Conservation (phyloP, 2,888 invertebrate genomes). For the Conomelus anceps region DNA sequence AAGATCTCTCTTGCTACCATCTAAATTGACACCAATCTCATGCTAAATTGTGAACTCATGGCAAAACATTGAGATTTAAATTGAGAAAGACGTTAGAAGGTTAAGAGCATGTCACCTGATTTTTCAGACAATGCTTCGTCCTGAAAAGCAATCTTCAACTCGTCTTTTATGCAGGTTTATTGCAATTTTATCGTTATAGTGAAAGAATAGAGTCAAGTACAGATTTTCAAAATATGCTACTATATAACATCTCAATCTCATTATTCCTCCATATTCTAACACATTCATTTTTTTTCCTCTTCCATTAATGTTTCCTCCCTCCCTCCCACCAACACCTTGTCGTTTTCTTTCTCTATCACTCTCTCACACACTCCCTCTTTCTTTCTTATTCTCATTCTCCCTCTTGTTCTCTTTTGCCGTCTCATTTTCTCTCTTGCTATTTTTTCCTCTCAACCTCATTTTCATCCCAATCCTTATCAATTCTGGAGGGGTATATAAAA, state of each 20-base stretch:
- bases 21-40: too few species aligned
- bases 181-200: not conserved
- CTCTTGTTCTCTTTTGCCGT: not conserved
- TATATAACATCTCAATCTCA: not conserved
- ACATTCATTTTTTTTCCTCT: too few species aligned
- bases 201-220: not conserved
- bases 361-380: not conserved
- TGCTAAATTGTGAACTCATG: too few species aligned
- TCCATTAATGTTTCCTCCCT: too few species aligned
- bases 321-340: too few species aligned
- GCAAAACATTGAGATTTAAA: not conserved
- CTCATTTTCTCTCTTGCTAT: too few species aligned
- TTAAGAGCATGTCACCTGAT: not conserved
- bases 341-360: too few species aligned
- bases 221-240: not conserved
- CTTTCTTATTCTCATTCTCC: not conserved
- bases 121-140: not conserved
- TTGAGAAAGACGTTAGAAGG: not conserved
- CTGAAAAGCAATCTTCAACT: not conserved
- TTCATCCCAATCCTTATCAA: too few species aligned
- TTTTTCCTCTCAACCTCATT: too few species aligned
- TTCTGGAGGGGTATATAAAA: too few species aligned
- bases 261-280: too few species aligned
- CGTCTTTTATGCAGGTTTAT: not conserved
- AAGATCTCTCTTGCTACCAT: too few species aligned